A percentile compares a stretch with the other conserved stretches of the same genome.
phyloP scores from a whole-genome alignment of 2,113 vertebrate species.

The Urocynchramus pylzowi region DNA sequence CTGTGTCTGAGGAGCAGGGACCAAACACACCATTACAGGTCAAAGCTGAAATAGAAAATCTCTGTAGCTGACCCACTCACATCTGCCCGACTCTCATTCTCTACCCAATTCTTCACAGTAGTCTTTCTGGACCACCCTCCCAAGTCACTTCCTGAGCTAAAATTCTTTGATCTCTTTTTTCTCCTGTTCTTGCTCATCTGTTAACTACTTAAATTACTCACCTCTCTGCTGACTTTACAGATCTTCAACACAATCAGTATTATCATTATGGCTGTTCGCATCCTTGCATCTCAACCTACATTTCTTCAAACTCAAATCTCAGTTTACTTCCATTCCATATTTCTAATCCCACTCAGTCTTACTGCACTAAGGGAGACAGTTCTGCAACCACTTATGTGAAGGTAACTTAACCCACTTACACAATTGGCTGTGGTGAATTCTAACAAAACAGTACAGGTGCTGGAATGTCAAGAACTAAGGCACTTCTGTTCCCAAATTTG shows the following conservation, averaged over 20 bases:
- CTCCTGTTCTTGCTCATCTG: background rate
- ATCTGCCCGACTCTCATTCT: background rate
- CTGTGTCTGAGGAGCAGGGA: background rate
- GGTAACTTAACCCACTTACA: background rate
- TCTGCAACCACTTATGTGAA: background rate
- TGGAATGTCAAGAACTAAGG: background rate
- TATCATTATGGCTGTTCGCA: background rate
- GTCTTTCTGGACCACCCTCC: background rate
- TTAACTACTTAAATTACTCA: background rate
- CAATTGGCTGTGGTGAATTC: background rate
- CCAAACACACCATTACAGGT: background rate
- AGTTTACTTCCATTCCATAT: background rate
- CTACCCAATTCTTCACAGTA: background rate
- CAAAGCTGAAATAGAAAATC: background rate
- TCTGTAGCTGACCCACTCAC: accelerated
- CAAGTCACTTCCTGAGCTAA: background rate
- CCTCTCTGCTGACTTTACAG: background rate
- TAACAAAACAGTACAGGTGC: background rate
- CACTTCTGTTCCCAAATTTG: background rate
- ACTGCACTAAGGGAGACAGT: background rate
- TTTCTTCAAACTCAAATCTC: background rate
- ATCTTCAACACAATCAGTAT: background rate
- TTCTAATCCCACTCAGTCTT: background rate
- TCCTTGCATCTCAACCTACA: background rate
- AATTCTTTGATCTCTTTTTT: background rate